phyloP scores from a whole-genome alignment of 2,797 vertebrate genomes.

The Moxostoma hubbsi region DNA sequence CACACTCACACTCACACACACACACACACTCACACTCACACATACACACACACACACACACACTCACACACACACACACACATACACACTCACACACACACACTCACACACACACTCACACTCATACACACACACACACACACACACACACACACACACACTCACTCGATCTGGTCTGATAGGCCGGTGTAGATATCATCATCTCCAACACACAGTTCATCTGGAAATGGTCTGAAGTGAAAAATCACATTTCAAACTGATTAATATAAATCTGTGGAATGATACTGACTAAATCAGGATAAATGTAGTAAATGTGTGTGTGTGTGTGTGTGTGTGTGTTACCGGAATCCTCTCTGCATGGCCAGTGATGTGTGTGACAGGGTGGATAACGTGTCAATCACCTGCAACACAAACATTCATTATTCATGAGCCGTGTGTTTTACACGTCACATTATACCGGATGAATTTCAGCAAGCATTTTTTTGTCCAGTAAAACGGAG shows the following conservation, averaged over 20 bases:
- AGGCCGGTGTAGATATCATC: constrained; percentile 92
- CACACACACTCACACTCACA: no score
- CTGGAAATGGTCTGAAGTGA: constrained; percentile 84
- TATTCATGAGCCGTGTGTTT: no score
- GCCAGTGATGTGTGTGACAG: constrained; percentile 83
- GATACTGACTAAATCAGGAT: no score
- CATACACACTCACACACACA: not conserved
- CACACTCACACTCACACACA: no score
- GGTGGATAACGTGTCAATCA: constrained; percentile 86
- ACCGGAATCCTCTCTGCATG: constrained; percentile 81
- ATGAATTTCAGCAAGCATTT: no score
- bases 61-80: constrained; percentile 13
- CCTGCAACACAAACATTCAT: no score
- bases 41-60: no score
- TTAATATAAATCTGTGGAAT: no score
- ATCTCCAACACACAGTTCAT: constrained; percentile 79
- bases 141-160: constrained; percentile 2
- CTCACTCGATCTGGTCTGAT: constrained; percentile 94
- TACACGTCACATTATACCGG: no score
- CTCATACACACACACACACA: constrained; percentile 5
- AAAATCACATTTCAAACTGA: not conserved
- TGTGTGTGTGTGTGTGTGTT: constrained; percentile 64
- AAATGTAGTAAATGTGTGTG: not conserved
- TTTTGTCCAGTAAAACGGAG: no score
- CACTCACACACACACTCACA: constrained; percentile 74